These are phyloP conservation scores for Ceraclea dissimilis DNA, from an alignment of 2,888 invertebrate species.

Conservation along the genomic window DNA sequence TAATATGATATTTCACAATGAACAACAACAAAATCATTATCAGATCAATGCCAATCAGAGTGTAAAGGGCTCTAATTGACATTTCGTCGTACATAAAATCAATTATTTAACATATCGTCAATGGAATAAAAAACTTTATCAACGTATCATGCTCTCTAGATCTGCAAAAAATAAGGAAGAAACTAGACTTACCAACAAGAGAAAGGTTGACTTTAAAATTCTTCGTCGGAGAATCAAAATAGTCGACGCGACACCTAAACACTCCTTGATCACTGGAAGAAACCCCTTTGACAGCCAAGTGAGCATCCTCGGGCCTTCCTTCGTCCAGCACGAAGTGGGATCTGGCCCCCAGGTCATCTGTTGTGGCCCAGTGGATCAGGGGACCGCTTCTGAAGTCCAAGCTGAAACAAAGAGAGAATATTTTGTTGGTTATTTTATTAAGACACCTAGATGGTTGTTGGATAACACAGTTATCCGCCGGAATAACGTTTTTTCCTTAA, in stretches of 20 bases:
- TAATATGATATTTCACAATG: too few species aligned
- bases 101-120: too few species aligned
- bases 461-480: too few species aligned
- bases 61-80: too few species aligned
- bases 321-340: constrained; percentile 69
- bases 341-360: constrained; percentile 67
- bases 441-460: too few species aligned
- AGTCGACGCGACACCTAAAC: constrained; percentile 84
- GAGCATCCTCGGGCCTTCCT: constrained; percentile 62
- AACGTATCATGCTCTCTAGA: too few species aligned
- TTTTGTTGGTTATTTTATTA: too few species aligned
- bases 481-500: too few species aligned
- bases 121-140: too few species aligned
- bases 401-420: constrained; percentile 36
- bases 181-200: constrained; percentile 65
- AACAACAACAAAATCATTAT: too few species aligned
- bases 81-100: too few species aligned
- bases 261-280: constrained; percentile 70
- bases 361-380: constrained; percentile 69
- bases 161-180: constrained; percentile 16
- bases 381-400: constrained; percentile 71
- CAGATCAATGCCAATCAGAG: too few species aligned
- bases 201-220: constrained; percentile 82
- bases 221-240: constrained; percentile 78
- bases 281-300: constrained; percentile 66